Evolutionary conservation across 2,113 vertebrate species (phyloP), one percentile per base, ranked within the genome.

Genomic region (Malurus alboscapulatus): DNA sequence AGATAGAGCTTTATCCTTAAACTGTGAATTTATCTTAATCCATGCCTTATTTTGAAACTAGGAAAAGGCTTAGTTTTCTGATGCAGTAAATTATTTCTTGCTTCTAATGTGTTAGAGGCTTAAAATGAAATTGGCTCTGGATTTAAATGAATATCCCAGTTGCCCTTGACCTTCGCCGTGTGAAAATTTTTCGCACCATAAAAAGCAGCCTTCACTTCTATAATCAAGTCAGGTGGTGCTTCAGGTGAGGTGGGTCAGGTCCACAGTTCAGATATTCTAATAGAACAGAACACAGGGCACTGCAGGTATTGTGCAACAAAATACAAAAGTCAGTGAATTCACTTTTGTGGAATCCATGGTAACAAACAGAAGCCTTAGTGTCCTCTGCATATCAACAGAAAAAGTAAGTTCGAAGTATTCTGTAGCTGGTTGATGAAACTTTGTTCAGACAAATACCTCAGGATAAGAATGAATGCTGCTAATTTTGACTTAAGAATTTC

Each of bases 151-250:
- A 36, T 88, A 63, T 72, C 36, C 19, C 51, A 67, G 14, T 45
- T 62, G 47, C 34, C 34, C 73, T 94, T 90, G 81, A 80, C 55
- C 53, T 95, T n/a, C 55, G 2, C 61, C 84, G 18, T 29, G 30
- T 82, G 82, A 38, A 81, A 89, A 72, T 82, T 73, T 92, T 93
- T 66, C 57, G 48, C 38, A 68, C 34, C n/a, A 78, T 88, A 93
- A 93, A 76, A 84, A 81, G 16, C n/a, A 48, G 36, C 20, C 80
- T 81, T 78, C 48, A 21, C 36, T 82, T 79, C 27, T 58, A 32
- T 30, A 50, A 76, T 68, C 42, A 65, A 71, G 19, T 59, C 14
- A 62, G 48, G 29, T n/a, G 75, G 24, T 42, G 63, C 68, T 87
- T 83, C 84, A 94, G 71, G 81, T 8, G 4, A 89, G 77, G 54